Conservation (phyloP, 2,888 invertebrate genomes). For the Agriotes lineatus region DNA sequence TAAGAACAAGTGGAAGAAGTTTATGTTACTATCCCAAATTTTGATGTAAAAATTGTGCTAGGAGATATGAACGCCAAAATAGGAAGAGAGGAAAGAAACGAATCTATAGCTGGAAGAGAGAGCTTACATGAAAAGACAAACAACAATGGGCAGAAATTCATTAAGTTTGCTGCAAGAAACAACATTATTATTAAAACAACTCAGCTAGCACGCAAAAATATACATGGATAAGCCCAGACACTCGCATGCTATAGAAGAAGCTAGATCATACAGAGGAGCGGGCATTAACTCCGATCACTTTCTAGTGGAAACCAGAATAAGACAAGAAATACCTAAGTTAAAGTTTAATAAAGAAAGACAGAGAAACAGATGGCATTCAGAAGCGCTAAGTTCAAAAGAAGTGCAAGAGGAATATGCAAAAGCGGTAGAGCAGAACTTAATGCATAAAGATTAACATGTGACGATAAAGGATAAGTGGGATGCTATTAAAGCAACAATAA, state of each 20-base stretch:
- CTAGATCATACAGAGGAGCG: constrained; percentile 32
- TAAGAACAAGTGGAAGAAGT: no score
- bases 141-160: constrained; percentile 9
- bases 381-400: background rate
- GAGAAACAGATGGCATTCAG: background rate
- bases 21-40: no score
- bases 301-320: constrained; percentile 18
- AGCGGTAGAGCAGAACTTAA: background rate
- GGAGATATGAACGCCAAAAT: no score
- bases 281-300: constrained; percentile 41
- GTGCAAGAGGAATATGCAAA: background rate
- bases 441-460: no score
- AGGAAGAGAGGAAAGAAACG: constrained; percentile 16
- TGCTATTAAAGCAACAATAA: no score
- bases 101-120: constrained; percentile 26
- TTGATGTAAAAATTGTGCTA: no score
- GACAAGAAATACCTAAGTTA: background rate
- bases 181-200: background rate
- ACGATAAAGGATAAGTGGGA: no score
- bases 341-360: background rate
- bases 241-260: constrained; percentile 18
- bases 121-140: constrained; percentile 14
- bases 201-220: background rate
- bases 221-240: constrained; percentile 23
- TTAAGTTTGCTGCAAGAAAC: background rate